phyloP scores from a whole-genome alignment of 2,113 vertebrate genomes.

The Seriola quinqueradiata region DNA sequence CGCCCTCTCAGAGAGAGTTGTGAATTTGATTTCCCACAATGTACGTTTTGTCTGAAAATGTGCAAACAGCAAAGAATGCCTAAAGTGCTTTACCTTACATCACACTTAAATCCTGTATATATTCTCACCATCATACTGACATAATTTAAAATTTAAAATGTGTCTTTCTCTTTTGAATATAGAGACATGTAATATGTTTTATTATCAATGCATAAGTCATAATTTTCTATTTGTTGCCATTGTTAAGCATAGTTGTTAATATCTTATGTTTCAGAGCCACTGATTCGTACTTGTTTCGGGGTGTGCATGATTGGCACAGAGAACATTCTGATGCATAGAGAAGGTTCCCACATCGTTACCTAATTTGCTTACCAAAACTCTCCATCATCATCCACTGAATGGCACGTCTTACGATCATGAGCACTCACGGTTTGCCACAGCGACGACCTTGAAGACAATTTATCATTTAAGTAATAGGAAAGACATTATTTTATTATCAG shows the following conservation, averaged over 20 bases:
- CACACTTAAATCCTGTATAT: no score
- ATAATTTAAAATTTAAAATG: background rate
- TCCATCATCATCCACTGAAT: constrained; percentile 68
- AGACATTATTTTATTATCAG: background rate
- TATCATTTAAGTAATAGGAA: background rate
- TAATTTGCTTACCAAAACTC: constrained; percentile 82
- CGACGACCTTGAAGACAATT: constrained; percentile 58
- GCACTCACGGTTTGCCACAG: constrained; percentile 73
- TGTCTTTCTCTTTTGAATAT: background rate
- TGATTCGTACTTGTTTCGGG: background rate
- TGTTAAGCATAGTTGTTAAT: background rate
- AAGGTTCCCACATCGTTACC: background rate
- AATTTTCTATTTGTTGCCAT: background rate
- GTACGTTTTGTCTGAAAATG: no score
- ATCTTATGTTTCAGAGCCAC: background rate
- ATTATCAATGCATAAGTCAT: background rate
- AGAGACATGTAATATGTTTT: background rate
- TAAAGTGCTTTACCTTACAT: no score
- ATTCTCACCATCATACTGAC: no score
- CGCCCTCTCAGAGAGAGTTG: no score
- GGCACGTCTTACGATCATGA: constrained; percentile 58
- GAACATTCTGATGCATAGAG: background rate
- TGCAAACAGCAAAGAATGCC: no score
- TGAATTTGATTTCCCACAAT: no score
- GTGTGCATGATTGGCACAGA: background rate